Evolutionary conservation across 2,888 invertebrate genomes (phyloP), one percentile per base, ranked within the genome.

Genomic region (Agelastica alni): DNA sequence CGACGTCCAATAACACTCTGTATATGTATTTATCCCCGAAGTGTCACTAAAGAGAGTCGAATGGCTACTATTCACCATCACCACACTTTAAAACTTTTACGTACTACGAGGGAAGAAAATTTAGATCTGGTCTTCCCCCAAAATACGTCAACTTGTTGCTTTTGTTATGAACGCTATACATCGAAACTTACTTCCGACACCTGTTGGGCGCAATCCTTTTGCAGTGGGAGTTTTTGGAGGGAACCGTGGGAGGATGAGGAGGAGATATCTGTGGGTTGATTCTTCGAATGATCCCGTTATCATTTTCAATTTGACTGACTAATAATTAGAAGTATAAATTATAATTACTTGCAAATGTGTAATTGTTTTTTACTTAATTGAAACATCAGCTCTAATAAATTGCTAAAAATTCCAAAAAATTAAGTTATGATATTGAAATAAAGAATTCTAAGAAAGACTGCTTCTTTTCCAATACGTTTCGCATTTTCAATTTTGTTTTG

Each of bases 51-150:
- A 47, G 59, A 59, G 51, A 53, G 56, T 49, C 62, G 54, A 57
- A 56, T 51, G 56, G 57, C 54, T 56, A 64, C 64, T 64, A 60
- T 51, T 54, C 47, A 34, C 59, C 36, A 51, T 39, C 60, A 61
- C 53, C 55, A 49, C 44, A 58, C 56, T 56, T 61, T 53, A 52
- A 62, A 64, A 61, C 53, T 62, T 64, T 61, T 53, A 57, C 55
- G 60, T 47, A 31, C 43, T 28, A 48, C 36, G 28, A 22, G 28
- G 48, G 56, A 56, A 51, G 53, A 52, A 47, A 59, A 49, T 59
- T 43, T 51, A 16, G 59, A 56, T 47, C 16, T 20, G 28, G 14
- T 7, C 17, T 30, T 36, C 46, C 46, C 51, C 47, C 34, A 18
- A 26, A 42, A 37, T 44, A 37, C 52, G 37, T 37, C 47, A 46